Percentiles rank a stretch among this genome's conserved stretches.
Evolutionary conservation across 2,113 vertebrate species (phyloP).

Genomic region (Seriola aureovittata): DNA sequence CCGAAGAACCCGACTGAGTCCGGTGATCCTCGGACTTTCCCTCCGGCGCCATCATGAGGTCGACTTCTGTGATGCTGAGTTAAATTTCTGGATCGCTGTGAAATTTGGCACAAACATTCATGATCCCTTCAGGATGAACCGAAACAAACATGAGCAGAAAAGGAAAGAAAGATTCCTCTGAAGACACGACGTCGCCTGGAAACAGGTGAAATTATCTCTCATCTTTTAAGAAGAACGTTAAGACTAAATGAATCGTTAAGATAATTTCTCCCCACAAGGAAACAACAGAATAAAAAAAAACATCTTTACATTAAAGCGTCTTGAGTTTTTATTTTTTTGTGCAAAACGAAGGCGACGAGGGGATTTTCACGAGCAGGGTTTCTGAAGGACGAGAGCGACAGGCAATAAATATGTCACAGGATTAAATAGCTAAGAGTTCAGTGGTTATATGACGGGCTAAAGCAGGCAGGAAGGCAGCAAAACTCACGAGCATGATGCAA

Average conservation of each 20-base stretch:
- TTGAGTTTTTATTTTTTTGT: background rate
- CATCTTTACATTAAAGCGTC: background rate
- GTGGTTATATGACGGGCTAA: slow-evolving; percentile 63
- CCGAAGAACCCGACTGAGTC: background rate
- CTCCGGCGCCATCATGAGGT: no score
- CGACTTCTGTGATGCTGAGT: no score
- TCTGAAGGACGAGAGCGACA: slow-evolving; percentile 52
- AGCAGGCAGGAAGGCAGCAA: slow-evolving; percentile 72
- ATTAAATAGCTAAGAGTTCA: slow-evolving; percentile 63
- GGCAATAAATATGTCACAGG: slow-evolving; percentile 72
- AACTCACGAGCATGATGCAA: slow-evolving; percentile 70
- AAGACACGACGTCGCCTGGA: no score
- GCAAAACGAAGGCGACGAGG: background rate
- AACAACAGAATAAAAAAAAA: background rate
- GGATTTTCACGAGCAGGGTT: slow-evolving; percentile 36
- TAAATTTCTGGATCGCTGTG: no score
- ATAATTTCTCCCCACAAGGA: background rate
- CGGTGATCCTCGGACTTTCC: background rate
- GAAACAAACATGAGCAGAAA: no score
- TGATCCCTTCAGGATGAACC: background rate
- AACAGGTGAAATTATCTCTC: background rate
- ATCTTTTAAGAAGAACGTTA: no score
- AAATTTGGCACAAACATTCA: background rate
- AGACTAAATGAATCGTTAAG: background rate
- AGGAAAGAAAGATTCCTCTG: no score